Conservation (phyloP, 2,113 vertebrate species). For the Neogobius melanostomus region DNA sequence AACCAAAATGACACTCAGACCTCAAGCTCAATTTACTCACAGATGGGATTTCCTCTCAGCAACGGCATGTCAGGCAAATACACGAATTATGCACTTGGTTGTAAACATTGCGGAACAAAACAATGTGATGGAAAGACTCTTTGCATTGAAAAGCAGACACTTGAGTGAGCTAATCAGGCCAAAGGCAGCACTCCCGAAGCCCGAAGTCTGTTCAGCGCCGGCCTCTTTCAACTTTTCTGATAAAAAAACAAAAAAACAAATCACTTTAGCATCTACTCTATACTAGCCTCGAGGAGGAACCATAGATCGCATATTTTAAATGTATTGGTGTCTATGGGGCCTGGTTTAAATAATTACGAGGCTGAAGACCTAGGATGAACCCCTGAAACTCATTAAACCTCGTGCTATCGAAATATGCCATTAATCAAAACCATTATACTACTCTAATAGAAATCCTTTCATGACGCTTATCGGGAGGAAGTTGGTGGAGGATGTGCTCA, state of each 20-base stretch:
- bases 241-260: conserved; percentile 28
- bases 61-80: conserved; percentile 12
- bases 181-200: conserved; percentile 13
- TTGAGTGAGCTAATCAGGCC: conserved; percentile 29
- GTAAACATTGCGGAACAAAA: conserved; percentile 12
- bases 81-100: conserved; percentile 12
- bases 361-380: conserved; percentile 24
- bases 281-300: conserved; percentile 9
- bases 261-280: conserved; percentile 14
- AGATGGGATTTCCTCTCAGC: conserved; percentile 2
- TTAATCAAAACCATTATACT: conserved; percentile 53
- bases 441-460: conserved; percentile 44
- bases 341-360: conserved; percentile 45
- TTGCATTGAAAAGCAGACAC: conserved; percentile 27
- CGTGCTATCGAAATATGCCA: conserved; percentile 49
- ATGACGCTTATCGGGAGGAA: conserved; percentile 46
- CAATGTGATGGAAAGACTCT: conserved; percentile 7
- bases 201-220: conserved; percentile 22
- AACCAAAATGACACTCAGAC: not conserved
- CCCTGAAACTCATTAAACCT: conserved; percentile 42
- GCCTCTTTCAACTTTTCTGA: conserved; percentile 27
- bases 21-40: conserved; percentile 9
- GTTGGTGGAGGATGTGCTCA: conserved; percentile 36
- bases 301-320: not conserved
- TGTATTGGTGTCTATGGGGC: conserved; percentile 12